Evolutionary conservation across 2,113 vertebrate species (phyloP).

Genomic region (Notarius quadriscutis): DNA sequence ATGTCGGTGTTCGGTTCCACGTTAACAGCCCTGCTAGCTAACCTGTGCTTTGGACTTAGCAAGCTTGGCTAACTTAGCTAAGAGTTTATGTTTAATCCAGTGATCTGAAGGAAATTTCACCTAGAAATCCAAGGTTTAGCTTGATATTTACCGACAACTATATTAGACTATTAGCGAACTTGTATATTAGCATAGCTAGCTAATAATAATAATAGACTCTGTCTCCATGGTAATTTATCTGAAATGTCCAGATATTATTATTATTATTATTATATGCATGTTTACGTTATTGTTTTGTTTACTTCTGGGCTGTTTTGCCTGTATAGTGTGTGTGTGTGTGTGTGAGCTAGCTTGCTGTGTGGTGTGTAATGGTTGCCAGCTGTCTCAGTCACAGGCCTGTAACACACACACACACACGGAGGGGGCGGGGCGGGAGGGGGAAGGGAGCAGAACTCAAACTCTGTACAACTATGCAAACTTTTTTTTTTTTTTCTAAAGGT

Average conservation of each 20-base stretch:
- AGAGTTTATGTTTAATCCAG: background rate
- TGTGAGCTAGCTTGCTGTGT: background rate
- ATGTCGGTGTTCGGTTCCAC: background rate
- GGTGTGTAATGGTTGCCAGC: constrained; percentile 25
- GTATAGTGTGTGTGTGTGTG: background rate
- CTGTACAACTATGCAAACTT: background rate
- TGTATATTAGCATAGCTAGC: background rate
- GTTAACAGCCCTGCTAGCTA: background rate
- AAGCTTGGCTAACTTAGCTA: background rate
- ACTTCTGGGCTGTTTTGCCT: no score
- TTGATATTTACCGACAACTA: no score
- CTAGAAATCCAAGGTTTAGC: background rate
- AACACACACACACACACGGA: background rate
- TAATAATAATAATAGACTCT: no score
- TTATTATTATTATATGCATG: background rate
- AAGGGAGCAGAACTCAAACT: background rate
- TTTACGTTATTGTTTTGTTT: background rate
- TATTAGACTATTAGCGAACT: background rate
- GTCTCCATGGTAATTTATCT: no score
- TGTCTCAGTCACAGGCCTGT: constrained; percentile 20
- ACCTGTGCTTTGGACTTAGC: background rate
- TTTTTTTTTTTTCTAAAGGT: background rate
- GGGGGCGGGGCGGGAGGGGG: background rate
- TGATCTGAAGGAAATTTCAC: background rate
- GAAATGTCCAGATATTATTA: no score